Percentiles rank a stretch among this genome's conserved stretches.
These are phyloP conservation scores for Lepidurus couesii DNA, from an alignment of 1,140 invertebrate species.

Conservation along the genomic window DNA sequence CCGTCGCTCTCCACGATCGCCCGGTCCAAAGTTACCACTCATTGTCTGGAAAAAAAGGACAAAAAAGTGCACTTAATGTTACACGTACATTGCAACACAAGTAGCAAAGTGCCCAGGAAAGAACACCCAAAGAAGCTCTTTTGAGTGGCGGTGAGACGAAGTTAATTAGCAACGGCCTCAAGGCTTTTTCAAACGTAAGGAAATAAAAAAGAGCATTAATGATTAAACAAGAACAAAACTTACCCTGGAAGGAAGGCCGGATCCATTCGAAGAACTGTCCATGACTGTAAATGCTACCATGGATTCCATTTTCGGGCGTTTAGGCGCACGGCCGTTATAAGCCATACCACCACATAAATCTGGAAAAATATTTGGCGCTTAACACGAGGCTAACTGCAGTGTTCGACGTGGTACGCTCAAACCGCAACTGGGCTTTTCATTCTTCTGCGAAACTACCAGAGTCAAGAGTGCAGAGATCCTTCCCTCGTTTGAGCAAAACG, in stretches of 20 bases:
- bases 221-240: background rate
- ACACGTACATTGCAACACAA: background rate
- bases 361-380: background rate
- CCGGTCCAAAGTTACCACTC: background rate
- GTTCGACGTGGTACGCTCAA: background rate
- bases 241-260: background rate
- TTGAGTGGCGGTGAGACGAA: too few species aligned
- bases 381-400: background rate
- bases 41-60: background rate
- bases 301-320: slow-evolving; percentile 1
- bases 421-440: background rate
- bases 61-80: background rate
- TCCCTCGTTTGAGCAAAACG: background rate
- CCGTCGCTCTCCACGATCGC: background rate
- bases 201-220: background rate
- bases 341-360: slow-evolving; percentile 9
- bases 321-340: slow-evolving; percentile 17
- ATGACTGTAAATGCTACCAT: background rate
- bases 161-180: too few species aligned
- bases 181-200: background rate
- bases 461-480: background rate
- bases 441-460: background rate
- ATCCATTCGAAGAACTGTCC: background rate
- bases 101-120: background rate
- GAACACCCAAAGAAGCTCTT: too few species aligned